These are phyloP conservation scores for Drosophila nigrodunni DNA, from an alignment of 1,140 invertebrate genomes.

Conservation along the genomic window DNA sequence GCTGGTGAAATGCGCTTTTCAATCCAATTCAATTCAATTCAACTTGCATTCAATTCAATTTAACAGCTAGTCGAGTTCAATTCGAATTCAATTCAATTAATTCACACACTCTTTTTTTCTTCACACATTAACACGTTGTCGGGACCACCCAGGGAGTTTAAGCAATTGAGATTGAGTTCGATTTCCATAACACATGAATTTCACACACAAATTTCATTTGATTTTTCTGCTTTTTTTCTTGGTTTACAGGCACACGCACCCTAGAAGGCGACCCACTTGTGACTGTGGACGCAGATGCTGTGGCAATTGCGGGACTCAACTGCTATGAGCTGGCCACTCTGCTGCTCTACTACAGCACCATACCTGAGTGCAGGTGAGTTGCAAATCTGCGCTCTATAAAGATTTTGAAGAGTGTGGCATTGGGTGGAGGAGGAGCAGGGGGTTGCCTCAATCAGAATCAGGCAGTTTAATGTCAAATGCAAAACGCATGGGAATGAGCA, in stretches of 20 bases:
- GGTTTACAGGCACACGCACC: conserved; percentile 76
- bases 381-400: not conserved
- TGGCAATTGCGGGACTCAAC: conserved; percentile 85
- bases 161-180: conserved; percentile 56
- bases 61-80: conserved; percentile 1
- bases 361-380: conserved; percentile 86
- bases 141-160: conserved; percentile 68
- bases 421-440: not conserved
- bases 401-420: not conserved
- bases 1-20: conserved; percentile 42
- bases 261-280: conserved; percentile 86
- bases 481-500: conserved; percentile 78
- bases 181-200: conserved; percentile 30
- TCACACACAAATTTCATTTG: conserved; percentile 13
- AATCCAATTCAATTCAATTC: conserved; percentile 9
- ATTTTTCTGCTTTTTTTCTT: too few species aligned
- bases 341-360: conserved; percentile 86
- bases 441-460: conserved; percentile 61
- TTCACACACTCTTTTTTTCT: conserved; percentile 67
- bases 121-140: conserved; percentile 72
- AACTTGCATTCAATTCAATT: conserved; percentile 18
- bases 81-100: conserved; percentile 68
- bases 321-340: conserved; percentile 86
- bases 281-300: conserved; percentile 85
- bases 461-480: conserved; percentile 76